These are phyloP conservation scores for Zosterops borbonicus DNA, from an alignment of 2,113 vertebrate species.

Conservation along the genomic window DNA sequence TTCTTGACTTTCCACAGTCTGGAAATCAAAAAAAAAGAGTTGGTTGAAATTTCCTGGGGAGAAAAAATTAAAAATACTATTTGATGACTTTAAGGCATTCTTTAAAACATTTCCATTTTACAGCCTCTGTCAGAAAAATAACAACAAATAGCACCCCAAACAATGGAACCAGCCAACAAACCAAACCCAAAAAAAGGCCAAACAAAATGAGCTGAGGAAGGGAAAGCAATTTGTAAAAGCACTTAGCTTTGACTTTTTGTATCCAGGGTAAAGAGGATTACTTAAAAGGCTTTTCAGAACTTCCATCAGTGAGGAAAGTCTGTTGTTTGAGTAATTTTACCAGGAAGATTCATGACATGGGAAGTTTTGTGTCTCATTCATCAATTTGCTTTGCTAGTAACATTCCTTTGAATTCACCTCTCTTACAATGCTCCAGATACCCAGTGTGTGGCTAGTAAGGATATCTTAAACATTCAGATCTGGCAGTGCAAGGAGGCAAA, in stretches of 20 bases:
- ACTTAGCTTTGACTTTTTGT: neutral
- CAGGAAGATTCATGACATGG: rapidly evolving
- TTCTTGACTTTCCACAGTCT: neutral
- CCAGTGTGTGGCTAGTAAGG: neutral
- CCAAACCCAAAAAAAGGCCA: neutral
- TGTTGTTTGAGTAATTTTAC: neutral
- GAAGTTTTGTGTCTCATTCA: neutral
- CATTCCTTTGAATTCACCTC: neutral
- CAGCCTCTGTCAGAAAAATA: neutral
- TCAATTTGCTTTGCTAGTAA: neutral
- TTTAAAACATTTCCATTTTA: neutral
- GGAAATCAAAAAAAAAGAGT: neutral
- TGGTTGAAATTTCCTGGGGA: neutral
- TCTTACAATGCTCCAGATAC: neutral
- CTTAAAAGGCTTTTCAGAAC: neutral
- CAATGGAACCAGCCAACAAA: neutral
- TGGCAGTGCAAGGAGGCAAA: neutral
- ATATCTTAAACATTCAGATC: neutral
- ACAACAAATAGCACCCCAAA: neutral
- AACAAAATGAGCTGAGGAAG: neutral
- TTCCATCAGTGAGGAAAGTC: neutral
- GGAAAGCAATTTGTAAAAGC: neutral
- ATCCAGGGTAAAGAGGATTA: neutral
- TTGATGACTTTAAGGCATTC: neutral
- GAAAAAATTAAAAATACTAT: neutral